Evolutionary conservation across 92 coral and sea anemone genomes (phyloP).

Genomic region (Bergia sp.): DNA sequence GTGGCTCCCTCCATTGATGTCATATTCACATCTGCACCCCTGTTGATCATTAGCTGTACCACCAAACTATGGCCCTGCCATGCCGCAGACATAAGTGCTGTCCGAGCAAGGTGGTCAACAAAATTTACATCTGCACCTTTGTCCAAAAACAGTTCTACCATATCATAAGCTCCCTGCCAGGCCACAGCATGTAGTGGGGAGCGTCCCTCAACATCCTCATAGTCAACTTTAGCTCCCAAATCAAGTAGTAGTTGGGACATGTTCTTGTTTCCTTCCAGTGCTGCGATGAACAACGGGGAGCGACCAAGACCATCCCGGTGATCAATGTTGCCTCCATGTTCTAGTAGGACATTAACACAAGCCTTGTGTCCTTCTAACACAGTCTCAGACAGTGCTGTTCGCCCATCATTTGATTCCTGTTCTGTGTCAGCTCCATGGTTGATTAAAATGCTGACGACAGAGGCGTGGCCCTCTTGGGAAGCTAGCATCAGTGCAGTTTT

Average conservation of each 20-base stretch:
- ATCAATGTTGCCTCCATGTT: constrained; percentile 75
- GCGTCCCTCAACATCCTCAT: constrained; percentile 85
- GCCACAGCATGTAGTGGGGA: constrained; percentile 94
- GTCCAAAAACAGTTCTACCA: constrained; percentile 79
- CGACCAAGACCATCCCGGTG: constrained; percentile 80
- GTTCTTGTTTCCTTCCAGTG: constrained; percentile 83
- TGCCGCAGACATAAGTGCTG: constrained; percentile 98
- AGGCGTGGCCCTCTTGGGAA: constrained; percentile 88
- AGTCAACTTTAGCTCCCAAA: constrained; percentile 82
- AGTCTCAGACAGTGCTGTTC: constrained; percentile 86
- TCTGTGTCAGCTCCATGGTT: constrained; percentile 81
- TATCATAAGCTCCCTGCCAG: constrained; percentile 90
- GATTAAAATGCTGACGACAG: constrained; percentile 68
- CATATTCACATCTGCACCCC: constrained; percentile 86
- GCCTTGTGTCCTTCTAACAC: constrained; percentile 90
- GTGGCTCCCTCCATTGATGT: constrained; percentile 92
- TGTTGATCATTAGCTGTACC: constrained; percentile 84
- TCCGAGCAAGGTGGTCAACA: constrained; percentile 78
- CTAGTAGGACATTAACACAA: constrained; percentile 72
- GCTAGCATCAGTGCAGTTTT: constrained; percentile 92
- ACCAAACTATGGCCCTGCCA: constrained; percentile 95
- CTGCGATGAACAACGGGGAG: constrained; percentile 85
- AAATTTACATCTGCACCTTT: constrained; percentile 87
- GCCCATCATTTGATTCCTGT: constrained; percentile 79
- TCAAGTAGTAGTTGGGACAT: constrained; percentile 79